These are phyloP conservation scores for Megalops cyprinoides DNA, from an alignment of 2,797 vertebrate genomes.

Conservation along the genomic window DNA sequence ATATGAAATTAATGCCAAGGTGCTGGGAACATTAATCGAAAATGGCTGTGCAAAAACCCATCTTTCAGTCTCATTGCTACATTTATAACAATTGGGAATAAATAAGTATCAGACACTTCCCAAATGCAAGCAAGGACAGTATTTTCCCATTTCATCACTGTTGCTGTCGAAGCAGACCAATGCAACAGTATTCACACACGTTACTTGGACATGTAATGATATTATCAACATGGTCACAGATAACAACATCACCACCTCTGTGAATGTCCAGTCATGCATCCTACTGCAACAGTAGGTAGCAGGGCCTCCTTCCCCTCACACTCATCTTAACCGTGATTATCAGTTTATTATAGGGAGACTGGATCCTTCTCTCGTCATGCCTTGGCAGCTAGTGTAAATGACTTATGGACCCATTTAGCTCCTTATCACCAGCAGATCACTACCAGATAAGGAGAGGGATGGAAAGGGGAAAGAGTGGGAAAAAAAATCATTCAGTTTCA, in stretches of 20 bases:
- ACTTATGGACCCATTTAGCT: constrained; percentile 75
- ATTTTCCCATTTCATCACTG: background rate
- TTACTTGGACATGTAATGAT: background rate
- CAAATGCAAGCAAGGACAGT: background rate
- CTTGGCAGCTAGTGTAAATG: constrained; percentile 68
- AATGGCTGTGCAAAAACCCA: background rate
- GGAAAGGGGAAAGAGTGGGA: background rate
- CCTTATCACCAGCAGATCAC: constrained; percentile 70
- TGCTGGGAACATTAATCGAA: background rate
- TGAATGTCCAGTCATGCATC: background rate
- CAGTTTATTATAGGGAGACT: constrained; percentile 60
- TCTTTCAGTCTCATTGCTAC: background rate
- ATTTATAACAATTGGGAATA: background rate
- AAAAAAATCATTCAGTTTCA: constrained; percentile 39
- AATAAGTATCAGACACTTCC: background rate
- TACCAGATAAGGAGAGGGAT: constrained; percentile 55
- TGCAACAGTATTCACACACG: background rate
- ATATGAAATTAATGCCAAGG: background rate
- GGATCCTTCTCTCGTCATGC: constrained; percentile 55
- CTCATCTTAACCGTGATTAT: constrained; percentile 63
- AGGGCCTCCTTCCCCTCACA: constrained; percentile 49
- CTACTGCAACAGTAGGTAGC: background rate
- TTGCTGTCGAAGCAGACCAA: background rate
- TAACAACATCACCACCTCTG: background rate
- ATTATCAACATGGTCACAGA: background rate